Evolutionary conservation across 1,140 invertebrate species (phyloP).

Genomic region (Cyphomyrmex costatus): DNA sequence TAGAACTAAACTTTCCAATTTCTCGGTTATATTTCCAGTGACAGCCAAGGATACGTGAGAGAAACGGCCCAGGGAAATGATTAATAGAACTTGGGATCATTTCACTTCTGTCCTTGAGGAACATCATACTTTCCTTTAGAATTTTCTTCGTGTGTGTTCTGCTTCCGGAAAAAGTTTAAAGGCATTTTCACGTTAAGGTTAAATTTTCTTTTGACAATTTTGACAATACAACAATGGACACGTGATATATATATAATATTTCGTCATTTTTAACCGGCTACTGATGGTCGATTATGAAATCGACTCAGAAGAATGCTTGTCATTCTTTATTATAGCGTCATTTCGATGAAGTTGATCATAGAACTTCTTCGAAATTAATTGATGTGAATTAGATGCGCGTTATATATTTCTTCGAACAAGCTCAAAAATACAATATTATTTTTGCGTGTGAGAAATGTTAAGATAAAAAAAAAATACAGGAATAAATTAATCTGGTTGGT

Average conservation of each 20-base stretch:
- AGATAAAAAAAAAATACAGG: neutral
- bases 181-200: neutral
- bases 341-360: neutral
- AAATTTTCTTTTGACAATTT: neutral
- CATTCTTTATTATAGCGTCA: neutral
- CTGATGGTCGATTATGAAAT: neutral
- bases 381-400: neutral
- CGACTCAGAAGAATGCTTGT: neutral
- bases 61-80: neutral
- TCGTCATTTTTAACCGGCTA: slow-evolving; percentile 40
- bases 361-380: slow-evolving; percentile 7
- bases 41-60: neutral
- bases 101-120: neutral
- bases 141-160: neutral
- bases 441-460: neutral
- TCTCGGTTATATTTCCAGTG: neutral
- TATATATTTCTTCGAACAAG: neutral
- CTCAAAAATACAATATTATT: neutral
- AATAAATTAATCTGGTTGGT: slow-evolving; percentile 13
- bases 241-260: slow-evolving; percentile 32
- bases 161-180: slow-evolving; percentile 1
- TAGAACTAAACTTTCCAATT: neutral
- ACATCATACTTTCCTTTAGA: neutral
- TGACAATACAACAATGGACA: neutral
- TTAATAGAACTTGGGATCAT: neutral